Percentiles rank a stretch among this genome's conserved stretches.
These are phyloP conservation scores for Dicyrtoma fusca DNA, from an alignment of 2,888 invertebrate genomes.

Conservation along the genomic window DNA sequence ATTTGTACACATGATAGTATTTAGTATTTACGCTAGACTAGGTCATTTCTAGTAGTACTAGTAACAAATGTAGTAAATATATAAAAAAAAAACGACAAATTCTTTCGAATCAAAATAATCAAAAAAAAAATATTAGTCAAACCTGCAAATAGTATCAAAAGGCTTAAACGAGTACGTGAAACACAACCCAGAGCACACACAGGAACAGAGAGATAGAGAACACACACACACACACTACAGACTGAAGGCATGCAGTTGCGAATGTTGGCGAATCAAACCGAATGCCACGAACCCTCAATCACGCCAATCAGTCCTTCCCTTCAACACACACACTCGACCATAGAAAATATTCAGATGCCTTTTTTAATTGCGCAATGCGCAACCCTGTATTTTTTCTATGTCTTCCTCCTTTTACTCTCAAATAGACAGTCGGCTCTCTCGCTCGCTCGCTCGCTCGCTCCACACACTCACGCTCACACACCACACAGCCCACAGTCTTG, in stretches of 20 bases:
- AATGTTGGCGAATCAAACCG: slow-evolving; percentile 27
- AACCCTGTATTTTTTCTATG: slow-evolving; percentile 10
- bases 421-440: neutral
- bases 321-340: neutral
- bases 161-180: slow-evolving; percentile 7
- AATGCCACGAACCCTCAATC: slow-evolving; percentile 21
- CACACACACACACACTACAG: too few species aligned
- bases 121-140: neutral
- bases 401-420: neutral
- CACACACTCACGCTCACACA: neutral
- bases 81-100: neutral
- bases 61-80: neutral
- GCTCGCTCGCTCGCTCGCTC: neutral
- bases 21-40: too few species aligned
- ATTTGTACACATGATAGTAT: slow-evolving; percentile 9
- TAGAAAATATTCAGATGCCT: slow-evolving; percentile 18
- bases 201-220: neutral
- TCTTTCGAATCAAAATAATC: neutral
- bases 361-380: slow-evolving; percentile 22
- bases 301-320: neutral
- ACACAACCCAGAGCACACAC: neutral
- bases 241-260: slow-evolving; percentile 15
- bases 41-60: neutral
- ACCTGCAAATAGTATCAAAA: slow-evolving; percentile 18
- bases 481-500: too few species aligned